Evolutionary conservation across 2,113 vertebrate species (phyloP).

Genomic region (Sarotherodon lohbergeri): DNA sequence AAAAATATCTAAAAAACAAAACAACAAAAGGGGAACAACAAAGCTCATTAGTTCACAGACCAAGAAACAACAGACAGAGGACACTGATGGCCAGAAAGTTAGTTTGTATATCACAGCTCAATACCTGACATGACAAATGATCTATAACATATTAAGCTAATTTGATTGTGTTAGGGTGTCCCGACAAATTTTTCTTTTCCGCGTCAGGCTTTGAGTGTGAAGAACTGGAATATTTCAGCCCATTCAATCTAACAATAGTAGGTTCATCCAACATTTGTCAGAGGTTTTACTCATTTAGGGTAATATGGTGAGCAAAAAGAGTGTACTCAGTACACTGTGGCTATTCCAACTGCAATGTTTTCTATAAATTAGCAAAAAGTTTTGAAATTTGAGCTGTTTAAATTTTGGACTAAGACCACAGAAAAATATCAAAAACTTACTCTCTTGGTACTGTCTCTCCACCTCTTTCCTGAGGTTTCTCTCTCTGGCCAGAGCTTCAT

Average conservation of each 20-base stretch:
- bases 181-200: neutral
- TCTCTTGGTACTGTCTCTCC: constrained; percentile 90
- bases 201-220: neutral
- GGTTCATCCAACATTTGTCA: neutral
- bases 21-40: neutral
- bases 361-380: neutral
- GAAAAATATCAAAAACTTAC: constrained; percentile 70
- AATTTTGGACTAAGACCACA: neutral
- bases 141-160: neutral
- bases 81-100: neutral
- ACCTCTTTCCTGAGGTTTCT: constrained; percentile 85
- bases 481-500: constrained; percentile 89
- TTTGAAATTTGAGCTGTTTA: neutral
- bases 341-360: neutral
- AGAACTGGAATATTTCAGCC: neutral
- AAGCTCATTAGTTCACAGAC: neutral
- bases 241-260: neutral
- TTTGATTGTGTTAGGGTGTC: neutral
- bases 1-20: constrained; percentile 78
- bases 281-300: neutral
- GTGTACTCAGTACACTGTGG: neutral
- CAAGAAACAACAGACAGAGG: neutral
- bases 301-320: neutral
- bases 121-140: neutral
- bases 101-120: neutral